Conservation (phyloP, 2,888 invertebrate species). For the Biston stratarius region DNA sequence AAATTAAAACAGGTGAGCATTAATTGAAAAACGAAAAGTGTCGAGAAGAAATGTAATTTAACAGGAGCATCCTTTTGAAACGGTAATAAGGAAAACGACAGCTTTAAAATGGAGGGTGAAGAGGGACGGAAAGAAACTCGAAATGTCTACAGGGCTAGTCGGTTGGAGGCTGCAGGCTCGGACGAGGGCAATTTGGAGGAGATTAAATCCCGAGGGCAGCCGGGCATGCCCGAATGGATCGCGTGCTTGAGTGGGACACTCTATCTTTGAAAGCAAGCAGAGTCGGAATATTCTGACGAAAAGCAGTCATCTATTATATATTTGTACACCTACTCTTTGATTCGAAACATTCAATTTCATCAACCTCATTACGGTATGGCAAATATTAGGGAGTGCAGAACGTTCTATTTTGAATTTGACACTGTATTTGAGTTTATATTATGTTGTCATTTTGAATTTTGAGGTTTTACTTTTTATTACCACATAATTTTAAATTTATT, state of each 20-base stretch:
- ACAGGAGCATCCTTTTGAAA: slow-evolving; percentile 44
- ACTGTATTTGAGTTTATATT: too few relatives aligned
- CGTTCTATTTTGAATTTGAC: too few relatives aligned
- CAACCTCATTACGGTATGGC: too few relatives aligned
- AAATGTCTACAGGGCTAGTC: slow-evolving; percentile 55
- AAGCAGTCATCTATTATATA: too few relatives aligned
- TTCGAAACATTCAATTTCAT: too few relatives aligned
- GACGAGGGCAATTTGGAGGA: slow-evolving; percentile 64
- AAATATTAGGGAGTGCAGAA: too few relatives aligned
- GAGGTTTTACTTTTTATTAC: too few relatives aligned
- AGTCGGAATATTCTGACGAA: not conserved
- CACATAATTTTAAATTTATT: too few relatives aligned
- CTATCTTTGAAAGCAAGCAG: not conserved
- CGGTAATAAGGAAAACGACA: slow-evolving; percentile 53
- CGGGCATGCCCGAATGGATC: slow-evolving; percentile 54
- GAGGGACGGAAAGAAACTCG: slow-evolving; percentile 51
- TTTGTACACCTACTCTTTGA: too few relatives aligned
- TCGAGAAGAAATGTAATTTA: slow-evolving; percentile 43
- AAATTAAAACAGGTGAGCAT: slow-evolving; percentile 32
- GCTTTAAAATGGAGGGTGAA: slow-evolving; percentile 53
- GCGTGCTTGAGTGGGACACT: slow-evolving; percentile 38
- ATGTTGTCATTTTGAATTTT: too few relatives aligned
- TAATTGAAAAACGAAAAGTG: slow-evolving; percentile 45
- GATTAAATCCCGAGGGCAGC: slow-evolving; percentile 63
- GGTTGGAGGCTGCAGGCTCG: slow-evolving; percentile 49